Conservation (phyloP, 2,888 invertebrate species). For the Chamaedrilus cognettii region DNA sequence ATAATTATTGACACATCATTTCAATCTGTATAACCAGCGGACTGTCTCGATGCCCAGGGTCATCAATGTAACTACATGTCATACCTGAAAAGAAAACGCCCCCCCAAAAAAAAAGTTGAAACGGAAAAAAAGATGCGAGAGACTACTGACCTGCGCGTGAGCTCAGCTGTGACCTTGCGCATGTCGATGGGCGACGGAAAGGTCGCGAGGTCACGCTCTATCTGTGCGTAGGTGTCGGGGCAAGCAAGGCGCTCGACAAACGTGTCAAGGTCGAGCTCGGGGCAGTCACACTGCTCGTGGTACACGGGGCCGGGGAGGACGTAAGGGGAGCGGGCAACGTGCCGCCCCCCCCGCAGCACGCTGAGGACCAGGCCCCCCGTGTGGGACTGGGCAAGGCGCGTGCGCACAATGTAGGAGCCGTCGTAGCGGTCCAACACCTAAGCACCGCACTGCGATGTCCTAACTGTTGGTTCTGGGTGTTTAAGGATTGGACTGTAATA, state of each 20-base stretch:
- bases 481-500: too few relatives aligned
- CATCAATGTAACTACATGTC: too few relatives aligned
- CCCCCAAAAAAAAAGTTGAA: too few relatives aligned
- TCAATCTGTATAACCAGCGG: too few relatives aligned
- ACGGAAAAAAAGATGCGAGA: too few relatives aligned
- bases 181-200: conserved; percentile 72
- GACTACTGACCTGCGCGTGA: too few relatives aligned
- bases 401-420: conserved; percentile 81
- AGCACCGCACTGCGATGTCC: conserved; percentile 74
- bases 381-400: conserved; percentile 65
- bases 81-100: too few relatives aligned
- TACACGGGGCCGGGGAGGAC: conserved; percentile 67
- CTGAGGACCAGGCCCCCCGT: conserved; percentile 71
- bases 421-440: conserved; percentile 83
- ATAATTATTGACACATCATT: too few relatives aligned
- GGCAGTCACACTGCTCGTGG: conserved; percentile 85
- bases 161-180: conserved; percentile 59
- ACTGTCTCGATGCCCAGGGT: too few relatives aligned
- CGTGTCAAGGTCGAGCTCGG: conserved; percentile 65
- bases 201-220: conserved; percentile 71
- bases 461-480: conserved; percentile 46
- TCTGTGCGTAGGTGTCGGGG: conserved; percentile 67
- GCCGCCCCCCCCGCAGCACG: conserved; percentile 68
- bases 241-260: conserved; percentile 72
- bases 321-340: conserved; percentile 61